Percentiles rank a stretch among this genome's conserved stretches.
Evolutionary conservation across 2,113 vertebrate species (phyloP).

Genomic region (Chinchilla lanigera): DNA sequence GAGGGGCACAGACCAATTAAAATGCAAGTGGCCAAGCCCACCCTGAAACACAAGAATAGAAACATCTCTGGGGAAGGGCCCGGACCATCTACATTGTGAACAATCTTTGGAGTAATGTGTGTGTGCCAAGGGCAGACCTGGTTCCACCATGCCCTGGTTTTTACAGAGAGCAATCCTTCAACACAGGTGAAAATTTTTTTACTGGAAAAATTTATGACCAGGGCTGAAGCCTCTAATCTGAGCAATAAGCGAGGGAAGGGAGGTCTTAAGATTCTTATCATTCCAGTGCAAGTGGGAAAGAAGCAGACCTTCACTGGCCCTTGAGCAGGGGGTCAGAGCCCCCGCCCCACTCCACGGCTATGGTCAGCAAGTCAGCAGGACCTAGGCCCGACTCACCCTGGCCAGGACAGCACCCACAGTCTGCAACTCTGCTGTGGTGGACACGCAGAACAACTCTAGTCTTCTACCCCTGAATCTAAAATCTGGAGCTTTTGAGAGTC

Average conservation of each 20-base stretch:
- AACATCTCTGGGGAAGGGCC: not conserved
- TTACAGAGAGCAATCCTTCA: not conserved
- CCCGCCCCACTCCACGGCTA: accelerated
- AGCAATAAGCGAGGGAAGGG: not conserved
- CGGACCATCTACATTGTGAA: not conserved
- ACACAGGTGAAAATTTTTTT: not conserved
- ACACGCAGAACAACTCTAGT: not conserved
- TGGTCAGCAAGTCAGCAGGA: not conserved
- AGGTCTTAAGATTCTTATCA: not conserved
- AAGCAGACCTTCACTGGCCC: not conserved
- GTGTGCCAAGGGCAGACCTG: not conserved
- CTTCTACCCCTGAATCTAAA: not conserved
- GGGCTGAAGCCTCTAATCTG: not conserved
- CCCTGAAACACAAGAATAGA: slow-evolving; percentile 10
- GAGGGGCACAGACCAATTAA: not conserved
- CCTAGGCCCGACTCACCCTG: not conserved
- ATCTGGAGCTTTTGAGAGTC: not conserved
- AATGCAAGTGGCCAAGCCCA: slow-evolving; percentile 24
- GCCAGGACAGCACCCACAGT: not conserved
- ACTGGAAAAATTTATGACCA: not conserved
- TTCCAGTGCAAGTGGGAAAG: not conserved
- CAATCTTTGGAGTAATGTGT: not conserved
- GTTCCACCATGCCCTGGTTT: not conserved
- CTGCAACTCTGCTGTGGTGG: not conserved
- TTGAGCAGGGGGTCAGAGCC: not conserved